Conservation (phyloP, 2,113 vertebrate genomes). For the Cygnus buccinator region DNA sequence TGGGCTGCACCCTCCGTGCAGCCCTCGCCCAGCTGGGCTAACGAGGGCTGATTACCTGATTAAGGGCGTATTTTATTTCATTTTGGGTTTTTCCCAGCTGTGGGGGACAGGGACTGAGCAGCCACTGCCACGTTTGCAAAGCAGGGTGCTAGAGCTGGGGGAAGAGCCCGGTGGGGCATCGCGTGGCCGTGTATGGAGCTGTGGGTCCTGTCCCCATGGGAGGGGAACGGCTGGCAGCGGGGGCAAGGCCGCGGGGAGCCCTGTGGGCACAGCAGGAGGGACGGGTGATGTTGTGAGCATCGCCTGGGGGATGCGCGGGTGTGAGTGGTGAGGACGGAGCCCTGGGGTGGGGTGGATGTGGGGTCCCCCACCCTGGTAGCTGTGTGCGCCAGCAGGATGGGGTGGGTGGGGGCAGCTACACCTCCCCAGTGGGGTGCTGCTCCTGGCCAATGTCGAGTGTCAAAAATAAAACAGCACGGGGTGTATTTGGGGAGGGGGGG, state of each 20-base stretch:
- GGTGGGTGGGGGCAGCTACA: neutral
- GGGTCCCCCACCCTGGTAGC: neutral
- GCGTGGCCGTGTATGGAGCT: neutral
- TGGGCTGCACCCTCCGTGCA: neutral
- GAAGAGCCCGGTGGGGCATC: neutral
- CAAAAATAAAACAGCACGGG: neutral
- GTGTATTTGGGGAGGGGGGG: no score
- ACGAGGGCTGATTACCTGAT: neutral
- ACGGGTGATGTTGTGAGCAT: accelerated
- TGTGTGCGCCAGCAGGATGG: neutral
- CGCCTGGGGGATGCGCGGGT: accelerated
- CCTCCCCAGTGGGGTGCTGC: neutral
- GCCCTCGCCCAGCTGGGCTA: neutral
- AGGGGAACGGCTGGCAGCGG: neutral
- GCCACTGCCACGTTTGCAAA: neutral
- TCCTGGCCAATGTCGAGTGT: neutral
- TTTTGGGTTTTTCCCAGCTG: no score
- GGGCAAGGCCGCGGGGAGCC: neutral
- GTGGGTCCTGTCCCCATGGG: accelerated
- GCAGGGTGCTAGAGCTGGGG: neutral
- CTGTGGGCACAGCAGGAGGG: neutral
- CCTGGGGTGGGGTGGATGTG: neutral
- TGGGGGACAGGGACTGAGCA: neutral
- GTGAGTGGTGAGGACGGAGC: neutral
- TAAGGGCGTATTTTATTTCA: neutral